A percentile compares a stretch with the other conserved stretches of the same genome.
Evolutionary conservation across 1,140 invertebrate species (phyloP).

Genomic region (Euborellia annulipes): DNA sequence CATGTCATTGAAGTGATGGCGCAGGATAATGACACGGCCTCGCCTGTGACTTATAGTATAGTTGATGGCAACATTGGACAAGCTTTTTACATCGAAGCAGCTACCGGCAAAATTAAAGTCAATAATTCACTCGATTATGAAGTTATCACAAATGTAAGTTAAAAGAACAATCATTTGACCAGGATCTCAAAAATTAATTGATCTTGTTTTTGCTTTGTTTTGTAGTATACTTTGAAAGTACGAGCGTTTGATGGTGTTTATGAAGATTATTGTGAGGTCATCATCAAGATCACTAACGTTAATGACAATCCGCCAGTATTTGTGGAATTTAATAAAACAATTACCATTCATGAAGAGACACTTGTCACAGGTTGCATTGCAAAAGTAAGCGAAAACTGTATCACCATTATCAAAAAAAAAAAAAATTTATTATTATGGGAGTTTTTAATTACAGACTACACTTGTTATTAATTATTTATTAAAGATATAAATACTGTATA

Average conservation of each 20-base stretch:
- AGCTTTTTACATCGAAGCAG: conserved; percentile 59
- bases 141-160: conserved; percentile 41
- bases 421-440: no score
- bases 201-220: conserved; percentile 13
- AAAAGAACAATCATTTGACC: neutral
- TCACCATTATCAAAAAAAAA: no score
- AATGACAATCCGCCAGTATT: conserved; percentile 74
- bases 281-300: conserved; percentile 62
- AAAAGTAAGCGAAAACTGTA: conserved; percentile 22
- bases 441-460: no score
- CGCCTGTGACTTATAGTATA: conserved; percentile 63
- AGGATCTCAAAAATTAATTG: no score
- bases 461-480: no score
- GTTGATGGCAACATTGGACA: conserved; percentile 57
- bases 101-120: conserved; percentile 65
- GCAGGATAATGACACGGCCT: conserved; percentile 62
- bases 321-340: conserved; percentile 41
- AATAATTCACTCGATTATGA: conserved; percentile 69
- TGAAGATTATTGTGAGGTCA: conserved; percentile 55
- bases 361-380: conserved; percentile 45
- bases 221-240: conserved; percentile 53
- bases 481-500: no score
- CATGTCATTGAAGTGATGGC: conserved; percentile 70
- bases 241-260: conserved; percentile 61
- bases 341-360: conserved; percentile 51